These are phyloP conservation scores for Bimastos eiseni DNA, from an alignment of 2,888 invertebrate species.

Conservation along the genomic window DNA sequence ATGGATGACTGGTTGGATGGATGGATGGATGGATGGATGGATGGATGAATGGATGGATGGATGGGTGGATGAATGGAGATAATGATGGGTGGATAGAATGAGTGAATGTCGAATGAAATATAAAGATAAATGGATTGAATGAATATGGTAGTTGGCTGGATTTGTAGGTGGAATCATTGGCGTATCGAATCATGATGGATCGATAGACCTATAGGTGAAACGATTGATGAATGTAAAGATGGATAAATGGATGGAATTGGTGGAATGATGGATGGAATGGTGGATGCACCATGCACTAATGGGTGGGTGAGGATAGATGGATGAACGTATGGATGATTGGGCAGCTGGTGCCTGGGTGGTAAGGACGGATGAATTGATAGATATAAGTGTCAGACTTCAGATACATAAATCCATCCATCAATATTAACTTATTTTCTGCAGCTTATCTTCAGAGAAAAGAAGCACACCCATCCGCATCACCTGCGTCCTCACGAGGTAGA, in stretches of 20 bases:
- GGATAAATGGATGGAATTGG: too few species aligned
- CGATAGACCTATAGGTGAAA: too few species aligned
- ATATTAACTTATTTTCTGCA: neutral
- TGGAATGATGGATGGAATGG: too few species aligned
- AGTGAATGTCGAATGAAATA: too few species aligned
- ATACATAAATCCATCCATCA: neutral
- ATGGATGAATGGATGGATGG: neutral
- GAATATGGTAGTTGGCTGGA: neutral
- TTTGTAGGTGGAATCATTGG: neutral
- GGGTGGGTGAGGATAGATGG: too few species aligned
- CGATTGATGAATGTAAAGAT: too few species aligned
- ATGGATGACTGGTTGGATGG: neutral
- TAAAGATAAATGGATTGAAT: neutral
- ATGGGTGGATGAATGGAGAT: neutral
- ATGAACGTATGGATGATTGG: too few species aligned
- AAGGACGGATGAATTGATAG: too few species aligned
- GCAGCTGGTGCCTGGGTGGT: too few species aligned
- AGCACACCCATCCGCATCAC: neutral
- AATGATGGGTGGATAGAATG: neutral
- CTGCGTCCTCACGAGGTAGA: neutral
- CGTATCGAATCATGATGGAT: too few species aligned
- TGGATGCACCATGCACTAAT: too few species aligned
- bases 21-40: neutral
- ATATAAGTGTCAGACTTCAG: too few species aligned
- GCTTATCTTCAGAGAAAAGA: neutral